Conservation (phyloP, 2,113 vertebrate species). For the Pristiophorus japonicus region DNA sequence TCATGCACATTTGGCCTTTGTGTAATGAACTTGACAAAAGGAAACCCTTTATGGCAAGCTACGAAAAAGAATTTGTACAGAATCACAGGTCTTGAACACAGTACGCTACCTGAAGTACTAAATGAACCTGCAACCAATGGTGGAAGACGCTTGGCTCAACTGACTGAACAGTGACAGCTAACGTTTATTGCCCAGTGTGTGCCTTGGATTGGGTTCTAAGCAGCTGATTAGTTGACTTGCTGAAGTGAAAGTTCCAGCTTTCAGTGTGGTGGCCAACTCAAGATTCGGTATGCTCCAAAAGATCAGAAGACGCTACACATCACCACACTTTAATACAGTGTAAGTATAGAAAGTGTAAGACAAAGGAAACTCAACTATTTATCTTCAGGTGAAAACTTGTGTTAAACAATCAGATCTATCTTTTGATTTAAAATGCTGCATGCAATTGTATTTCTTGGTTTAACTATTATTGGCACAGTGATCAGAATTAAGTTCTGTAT, state of each 20-base stretch:
- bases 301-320: conserved; percentile 21
- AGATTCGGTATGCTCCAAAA: background rate
- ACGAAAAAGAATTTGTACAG: background rate
- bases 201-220: conserved; percentile 27
- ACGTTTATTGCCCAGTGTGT: conserved; percentile 25
- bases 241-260: conserved; percentile 11
- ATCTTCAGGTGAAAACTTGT: background rate
- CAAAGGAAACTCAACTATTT: conserved; percentile 28
- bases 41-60: background rate
- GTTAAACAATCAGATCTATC: background rate
- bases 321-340: conserved; percentile 22
- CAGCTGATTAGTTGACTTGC: conserved; percentile 32
- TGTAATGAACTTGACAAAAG: background rate
- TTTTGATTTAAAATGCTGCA: conserved; percentile 8
- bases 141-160: conserved; percentile 15
- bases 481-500: background rate
- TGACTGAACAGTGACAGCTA: conserved; percentile 25
- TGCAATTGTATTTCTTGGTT: background rate
- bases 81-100: background rate
- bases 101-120: background rate
- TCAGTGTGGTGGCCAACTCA: conserved; percentile 24
- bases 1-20: conserved; percentile 17
- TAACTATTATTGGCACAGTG: background rate
- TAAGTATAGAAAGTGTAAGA: conserved; percentile 33
- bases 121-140: background rate